Evolutionary conservation across 2,113 vertebrate species (phyloP).

Genomic region (Tringa solitaria): DNA sequence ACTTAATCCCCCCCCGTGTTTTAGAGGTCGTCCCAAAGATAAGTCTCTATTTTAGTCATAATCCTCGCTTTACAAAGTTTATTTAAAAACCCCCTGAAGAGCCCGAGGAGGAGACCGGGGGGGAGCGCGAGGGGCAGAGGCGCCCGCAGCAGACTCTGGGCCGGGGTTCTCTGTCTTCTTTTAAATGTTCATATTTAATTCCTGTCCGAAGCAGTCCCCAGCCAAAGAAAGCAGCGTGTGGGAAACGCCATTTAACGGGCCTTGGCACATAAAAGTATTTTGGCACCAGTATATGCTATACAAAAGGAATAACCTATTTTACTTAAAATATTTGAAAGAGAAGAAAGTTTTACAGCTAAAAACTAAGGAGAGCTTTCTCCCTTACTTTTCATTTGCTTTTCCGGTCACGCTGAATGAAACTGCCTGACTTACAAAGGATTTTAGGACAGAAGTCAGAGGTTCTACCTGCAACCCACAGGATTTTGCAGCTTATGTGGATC

Average conservation of each 20-base stretch:
- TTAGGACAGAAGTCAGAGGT: not conserved
- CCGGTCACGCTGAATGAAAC: rapidly evolving
- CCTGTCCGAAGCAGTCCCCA: not conserved
- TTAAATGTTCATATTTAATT: not conserved
- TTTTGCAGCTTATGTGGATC: not conserved
- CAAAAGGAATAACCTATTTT: not conserved
- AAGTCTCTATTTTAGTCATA: not conserved
- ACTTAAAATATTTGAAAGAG: not conserved
- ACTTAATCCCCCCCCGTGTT: not conserved
- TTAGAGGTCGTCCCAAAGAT: not conserved
- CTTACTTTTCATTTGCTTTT: not conserved
- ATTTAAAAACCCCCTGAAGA: not conserved
- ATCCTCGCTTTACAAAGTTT: not conserved
- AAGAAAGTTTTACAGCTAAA: not conserved
- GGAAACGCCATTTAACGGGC: not conserved
- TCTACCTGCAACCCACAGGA: not conserved
- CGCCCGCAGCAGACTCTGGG: not conserved
- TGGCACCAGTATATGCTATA: not conserved
- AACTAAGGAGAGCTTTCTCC: not conserved
- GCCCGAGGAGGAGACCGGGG: not conserved
- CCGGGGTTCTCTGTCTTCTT: not conserved
- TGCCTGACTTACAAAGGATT: not conserved
- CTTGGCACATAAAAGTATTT: not conserved
- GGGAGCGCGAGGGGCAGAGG: rapidly evolving
- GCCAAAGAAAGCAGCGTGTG: not conserved